A percentile compares a stretch with the other conserved stretches of the same genome.
Conservation (phyloP, 2,113 vertebrate species). For the Geococcyx californianus region DNA sequence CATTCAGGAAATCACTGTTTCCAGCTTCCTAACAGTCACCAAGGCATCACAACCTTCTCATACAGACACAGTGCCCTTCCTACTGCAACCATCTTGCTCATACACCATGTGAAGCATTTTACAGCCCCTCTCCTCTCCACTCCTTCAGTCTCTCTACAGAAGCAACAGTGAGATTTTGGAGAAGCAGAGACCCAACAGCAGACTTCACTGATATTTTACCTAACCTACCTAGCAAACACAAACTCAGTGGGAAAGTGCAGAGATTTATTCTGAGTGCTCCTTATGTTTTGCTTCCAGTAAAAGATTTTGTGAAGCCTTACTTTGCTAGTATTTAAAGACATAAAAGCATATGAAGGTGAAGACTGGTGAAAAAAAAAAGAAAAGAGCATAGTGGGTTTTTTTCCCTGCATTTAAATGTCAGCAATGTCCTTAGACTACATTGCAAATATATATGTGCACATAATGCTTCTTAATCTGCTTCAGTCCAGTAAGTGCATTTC, state of each 20-base stretch:
- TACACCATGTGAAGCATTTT: not conserved
- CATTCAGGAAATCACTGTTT: not conserved
- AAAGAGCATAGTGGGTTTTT: not conserved
- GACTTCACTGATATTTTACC: not conserved
- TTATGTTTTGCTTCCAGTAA: not conserved
- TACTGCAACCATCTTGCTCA: too few relatives aligned
- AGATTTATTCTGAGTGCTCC: not conserved
- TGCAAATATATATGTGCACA: rapidly evolving
- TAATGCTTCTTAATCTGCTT: not conserved
- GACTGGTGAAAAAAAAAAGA: not conserved
- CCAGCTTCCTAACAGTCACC: not conserved
- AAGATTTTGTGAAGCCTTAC: not conserved
- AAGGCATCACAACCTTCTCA: not conserved
- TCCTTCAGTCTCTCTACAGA: not conserved
- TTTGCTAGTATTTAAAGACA: not conserved
- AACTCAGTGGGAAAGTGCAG: rapidly evolving
- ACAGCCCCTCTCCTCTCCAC: not conserved
- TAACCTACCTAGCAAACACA: not conserved
- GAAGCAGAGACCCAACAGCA: not conserved
- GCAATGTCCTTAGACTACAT: not conserved
- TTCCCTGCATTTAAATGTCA: not conserved
- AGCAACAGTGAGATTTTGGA: not conserved
- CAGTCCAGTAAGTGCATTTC: rapidly evolving
- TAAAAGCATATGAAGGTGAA: rapidly evolving
- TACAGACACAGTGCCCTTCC: not conserved